Conservation (phyloP, 2,888 invertebrate species). For the Oscheius sp. region DNA sequence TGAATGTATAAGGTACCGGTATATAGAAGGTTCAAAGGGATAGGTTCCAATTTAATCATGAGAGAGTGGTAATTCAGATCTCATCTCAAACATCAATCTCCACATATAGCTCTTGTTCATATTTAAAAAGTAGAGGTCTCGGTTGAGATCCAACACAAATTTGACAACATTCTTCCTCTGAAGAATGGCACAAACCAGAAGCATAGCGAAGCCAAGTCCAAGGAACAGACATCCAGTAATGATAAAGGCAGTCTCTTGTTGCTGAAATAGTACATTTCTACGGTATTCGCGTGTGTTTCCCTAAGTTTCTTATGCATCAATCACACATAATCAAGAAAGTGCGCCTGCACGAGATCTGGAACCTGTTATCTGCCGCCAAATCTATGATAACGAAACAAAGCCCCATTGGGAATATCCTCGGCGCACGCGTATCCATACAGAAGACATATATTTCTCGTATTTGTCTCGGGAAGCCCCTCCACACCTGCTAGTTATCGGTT, state of each 20-base stretch:
- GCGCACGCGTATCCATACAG: slow-evolving; percentile 4
- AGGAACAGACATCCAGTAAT: slow-evolving; percentile 64
- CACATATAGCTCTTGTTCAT: slow-evolving; percentile 61
- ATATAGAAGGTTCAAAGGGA: neutral
- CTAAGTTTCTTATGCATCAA: slow-evolving; percentile 1
- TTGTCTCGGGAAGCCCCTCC: neutral
- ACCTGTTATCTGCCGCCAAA: slow-evolving; percentile 19
- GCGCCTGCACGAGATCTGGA: slow-evolving; percentile 10
- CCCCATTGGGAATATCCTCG: slow-evolving; percentile 2
- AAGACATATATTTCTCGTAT: neutral
- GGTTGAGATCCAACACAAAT: slow-evolving; percentile 62
- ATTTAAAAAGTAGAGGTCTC: slow-evolving; percentile 62
- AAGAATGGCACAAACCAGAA: slow-evolving; percentile 62
- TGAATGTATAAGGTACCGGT: neutral
- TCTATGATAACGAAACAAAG: slow-evolving; percentile 25
- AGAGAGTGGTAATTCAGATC: slow-evolving; percentile 45
- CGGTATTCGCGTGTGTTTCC: neutral
- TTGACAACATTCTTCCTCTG: slow-evolving; percentile 69
- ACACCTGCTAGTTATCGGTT: slow-evolving; percentile 21
- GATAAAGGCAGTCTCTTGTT: slow-evolving; percentile 58
- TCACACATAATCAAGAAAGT: slow-evolving; percentile 1
- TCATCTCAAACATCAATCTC: slow-evolving; percentile 60
- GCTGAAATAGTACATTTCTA: slow-evolving; percentile 48
- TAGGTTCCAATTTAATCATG: slow-evolving; percentile 15
- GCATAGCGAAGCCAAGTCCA: slow-evolving; percentile 60